These are phyloP conservation scores for Drosophila ananassae DNA, from an alignment of 1,140 invertebrate species.

Conservation along the genomic window DNA sequence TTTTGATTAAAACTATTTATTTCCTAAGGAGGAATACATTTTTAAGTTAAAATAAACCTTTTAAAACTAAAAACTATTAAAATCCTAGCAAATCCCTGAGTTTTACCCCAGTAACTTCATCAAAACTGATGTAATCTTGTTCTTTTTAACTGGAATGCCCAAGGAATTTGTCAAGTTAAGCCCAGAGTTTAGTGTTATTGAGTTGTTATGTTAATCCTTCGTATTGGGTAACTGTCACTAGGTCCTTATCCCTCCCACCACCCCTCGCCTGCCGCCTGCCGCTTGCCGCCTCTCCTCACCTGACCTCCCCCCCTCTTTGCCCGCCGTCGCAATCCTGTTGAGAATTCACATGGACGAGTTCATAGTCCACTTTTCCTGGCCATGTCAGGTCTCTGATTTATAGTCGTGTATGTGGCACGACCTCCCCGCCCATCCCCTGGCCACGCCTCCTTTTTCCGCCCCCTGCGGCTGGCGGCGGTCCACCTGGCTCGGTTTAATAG, in stretches of 20 bases:
- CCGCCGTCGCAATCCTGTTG: background rate
- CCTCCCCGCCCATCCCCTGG: constrained; percentile 3
- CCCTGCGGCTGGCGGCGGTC: background rate
- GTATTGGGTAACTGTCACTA: constrained; percentile 38
- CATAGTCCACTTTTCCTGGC: constrained; percentile 37
- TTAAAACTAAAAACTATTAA: no score
- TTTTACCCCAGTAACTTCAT: no score
- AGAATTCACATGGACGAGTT: constrained; percentile 10
- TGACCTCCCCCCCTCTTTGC: background rate
- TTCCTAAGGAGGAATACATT: no score
- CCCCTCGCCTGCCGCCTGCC: background rate
- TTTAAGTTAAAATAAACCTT: no score
- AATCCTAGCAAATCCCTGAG: no score
- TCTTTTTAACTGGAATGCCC: background rate
- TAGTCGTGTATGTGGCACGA: constrained; percentile 51
- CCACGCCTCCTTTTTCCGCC: background rate
- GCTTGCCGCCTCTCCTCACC: background rate
- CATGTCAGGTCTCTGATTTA: constrained; percentile 62
- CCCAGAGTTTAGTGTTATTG: background rate
- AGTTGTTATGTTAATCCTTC: constrained; percentile 32
- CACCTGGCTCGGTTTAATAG: constrained; percentile 53
- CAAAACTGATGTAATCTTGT: background rate
- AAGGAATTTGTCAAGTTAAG: constrained; percentile 4
- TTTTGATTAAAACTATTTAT: no score
- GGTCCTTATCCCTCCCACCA: background rate